phyloP scores from a whole-genome alignment of 1,140 invertebrate genomes.

The Hesperophylax magnus region DNA sequence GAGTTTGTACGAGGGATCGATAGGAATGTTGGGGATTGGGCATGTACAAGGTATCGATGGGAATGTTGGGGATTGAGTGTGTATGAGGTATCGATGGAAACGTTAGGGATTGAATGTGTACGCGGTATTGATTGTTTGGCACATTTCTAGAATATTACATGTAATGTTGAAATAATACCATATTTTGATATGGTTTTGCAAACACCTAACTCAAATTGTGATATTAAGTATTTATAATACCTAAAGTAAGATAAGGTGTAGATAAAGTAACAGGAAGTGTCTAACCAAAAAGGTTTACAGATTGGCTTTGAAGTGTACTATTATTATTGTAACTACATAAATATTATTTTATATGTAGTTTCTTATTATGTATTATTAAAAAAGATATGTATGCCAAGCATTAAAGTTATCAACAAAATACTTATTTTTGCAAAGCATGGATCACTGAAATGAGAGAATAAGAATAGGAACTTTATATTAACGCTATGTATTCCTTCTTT shows the following conservation, averaged over 20 bases:
- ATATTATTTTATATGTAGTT: constrained; percentile 22
- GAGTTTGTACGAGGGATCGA: no score
- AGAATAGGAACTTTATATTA: no score
- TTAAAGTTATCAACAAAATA: constrained; percentile 29
- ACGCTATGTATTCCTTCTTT: no score
- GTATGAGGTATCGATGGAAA: no score
- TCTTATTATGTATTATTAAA: constrained; percentile 31
- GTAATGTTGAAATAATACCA: constrained; percentile 11
- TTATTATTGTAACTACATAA: constrained; percentile 14
- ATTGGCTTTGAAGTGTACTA: constrained; percentile 14
- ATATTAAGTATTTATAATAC: constrained; percentile 56
- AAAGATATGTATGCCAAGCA: constrained; percentile 39
- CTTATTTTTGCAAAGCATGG: not conserved
- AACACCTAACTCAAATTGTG: constrained; percentile 57
- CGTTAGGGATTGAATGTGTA: no score
- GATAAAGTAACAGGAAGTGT: constrained; percentile 11
- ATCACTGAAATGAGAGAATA: not conserved
- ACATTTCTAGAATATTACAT: constrained; percentile 22
- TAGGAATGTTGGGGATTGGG: no score
- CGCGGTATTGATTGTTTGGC: not conserved
- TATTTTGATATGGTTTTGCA: constrained; percentile 29
- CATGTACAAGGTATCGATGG: no score
- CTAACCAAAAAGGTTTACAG: constrained; percentile 27
- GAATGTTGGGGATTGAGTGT: no score
- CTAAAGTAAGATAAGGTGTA: constrained; percentile 37